Percentiles rank a stretch among this genome's conserved stretches.
Evolutionary conservation across 2,888 invertebrate genomes (phyloP).

Genomic region (Pegoplata infirma): DNA sequence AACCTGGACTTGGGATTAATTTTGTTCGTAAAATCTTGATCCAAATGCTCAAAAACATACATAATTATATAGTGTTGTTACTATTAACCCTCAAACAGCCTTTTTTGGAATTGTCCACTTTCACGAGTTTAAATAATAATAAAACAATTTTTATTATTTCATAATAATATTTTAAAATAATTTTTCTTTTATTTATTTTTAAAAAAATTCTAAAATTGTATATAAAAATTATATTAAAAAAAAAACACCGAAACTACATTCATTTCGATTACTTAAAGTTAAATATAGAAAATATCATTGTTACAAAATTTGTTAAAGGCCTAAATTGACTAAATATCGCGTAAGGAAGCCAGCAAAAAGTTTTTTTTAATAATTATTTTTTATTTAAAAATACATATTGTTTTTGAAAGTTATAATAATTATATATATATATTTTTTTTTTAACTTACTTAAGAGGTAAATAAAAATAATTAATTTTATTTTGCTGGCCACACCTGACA

Average conservation of each 20-base stretch:
- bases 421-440: background rate
- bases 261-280: conserved; percentile 36
- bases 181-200: background rate
- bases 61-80: no score
- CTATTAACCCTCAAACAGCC: no score
- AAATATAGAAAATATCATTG: conserved; percentile 25
- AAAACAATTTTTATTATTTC: background rate
- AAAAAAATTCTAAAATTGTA: conserved; percentile 9
- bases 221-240: conserved; percentile 26
- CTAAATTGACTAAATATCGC: conserved; percentile 47
- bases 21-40: no score
- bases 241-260: conserved; percentile 42
- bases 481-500: background rate
- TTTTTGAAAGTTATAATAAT: background rate
- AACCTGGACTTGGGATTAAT: no score
- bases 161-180: conserved; percentile 5
- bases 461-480: background rate
- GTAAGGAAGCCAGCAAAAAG: background rate
- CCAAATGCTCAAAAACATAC: no score
- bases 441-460: background rate
- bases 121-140: no score
- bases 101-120: no score
- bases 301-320: conserved; percentile 13
- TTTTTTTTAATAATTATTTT: background rate
- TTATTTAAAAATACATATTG: background rate